Conservation (phyloP, 1,140 invertebrate species). For the Parapsyche elsis region DNA sequence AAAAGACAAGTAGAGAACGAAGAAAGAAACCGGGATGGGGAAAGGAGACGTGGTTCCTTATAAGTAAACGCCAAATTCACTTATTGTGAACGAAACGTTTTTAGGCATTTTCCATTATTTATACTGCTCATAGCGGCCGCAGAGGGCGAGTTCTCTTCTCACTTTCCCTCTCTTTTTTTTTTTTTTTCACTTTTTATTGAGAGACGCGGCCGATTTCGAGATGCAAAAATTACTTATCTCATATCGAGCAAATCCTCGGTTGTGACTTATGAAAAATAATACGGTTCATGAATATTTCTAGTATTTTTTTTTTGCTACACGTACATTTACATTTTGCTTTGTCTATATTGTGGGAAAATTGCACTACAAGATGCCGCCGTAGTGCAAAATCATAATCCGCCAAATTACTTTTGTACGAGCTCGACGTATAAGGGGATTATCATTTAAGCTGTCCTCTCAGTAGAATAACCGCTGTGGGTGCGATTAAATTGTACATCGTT, state of each 20-base stretch:
- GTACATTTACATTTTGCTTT: not conserved
- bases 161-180: not conserved
- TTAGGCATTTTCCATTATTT: slow-evolving; percentile 25
- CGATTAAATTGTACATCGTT: too few relatives aligned
- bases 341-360: not conserved
- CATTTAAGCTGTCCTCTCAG: not conserved
- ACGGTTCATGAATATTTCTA: too few relatives aligned
- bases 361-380: not conserved
- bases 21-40: not conserved
- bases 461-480: not conserved
- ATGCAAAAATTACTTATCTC: too few relatives aligned
- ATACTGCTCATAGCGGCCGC: slow-evolving; percentile 27
- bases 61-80: slow-evolving; percentile 38
- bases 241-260: too few relatives aligned
- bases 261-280: too few relatives aligned
- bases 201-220: too few relatives aligned
- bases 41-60: slow-evolving; percentile 23
- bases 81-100: slow-evolving; percentile 36
- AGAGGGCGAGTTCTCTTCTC: not conserved
- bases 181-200: not conserved
- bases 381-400: slow-evolving; percentile 3
- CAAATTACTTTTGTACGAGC: slow-evolving; percentile 20
- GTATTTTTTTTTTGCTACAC: too few relatives aligned
- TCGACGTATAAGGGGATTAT: not conserved
- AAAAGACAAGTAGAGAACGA: slow-evolving; percentile 16